Base-by-base conservation (phyloP, 2,888 invertebrate genomes). In the Platerodrilus igneus region DNA sequence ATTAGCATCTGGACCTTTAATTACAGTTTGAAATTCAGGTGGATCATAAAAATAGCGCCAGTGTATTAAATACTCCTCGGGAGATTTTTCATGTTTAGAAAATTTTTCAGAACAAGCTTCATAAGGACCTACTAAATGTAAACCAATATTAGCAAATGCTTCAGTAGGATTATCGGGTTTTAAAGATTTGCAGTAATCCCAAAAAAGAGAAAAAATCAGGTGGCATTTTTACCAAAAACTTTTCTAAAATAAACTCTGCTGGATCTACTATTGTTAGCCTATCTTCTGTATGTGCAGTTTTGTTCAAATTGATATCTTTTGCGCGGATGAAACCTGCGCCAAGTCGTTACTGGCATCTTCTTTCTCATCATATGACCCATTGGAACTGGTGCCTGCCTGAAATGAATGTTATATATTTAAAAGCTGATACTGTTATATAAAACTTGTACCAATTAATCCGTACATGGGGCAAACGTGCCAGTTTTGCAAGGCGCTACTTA, bases 1-100 rank as follows among this genome's bases (percentile, higher is more conserved):
- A 41, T 78, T 78, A 30, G 75, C 75, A 30, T 79, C 77, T 58
- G 81, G 79, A 13, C 76, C 78, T 62, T 78, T 81, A 31, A 90
- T 64, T 22, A 89, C 71, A 2, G 89, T 84, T 78, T 91, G 88
- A 66, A 94, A 88, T 68, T 96, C 95, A 6, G 96, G 95, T 6
- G 93, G 90, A 72, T 97, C 96, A 66, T 85, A 91, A 63, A 78
- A 91, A 68, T 86, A 95, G 53, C 96, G 77, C 86, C 90, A 93
- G 63, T 94, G 91, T 6, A 80, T 68, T 29, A 91, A 73, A 62
- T 83, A 87, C 43, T 80, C 70, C 44, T 79, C 74, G 41, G 76
- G 67, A 1, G 74, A 66, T 45, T 53, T 50, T 14, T 77, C 62
- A 2, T 73, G 74, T 29, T 59, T 56, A 41, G 57, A 54, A 47